These are phyloP conservation scores for Upupa epops DNA, from an alignment of 2,113 vertebrate genomes.

Conservation along the genomic window DNA sequence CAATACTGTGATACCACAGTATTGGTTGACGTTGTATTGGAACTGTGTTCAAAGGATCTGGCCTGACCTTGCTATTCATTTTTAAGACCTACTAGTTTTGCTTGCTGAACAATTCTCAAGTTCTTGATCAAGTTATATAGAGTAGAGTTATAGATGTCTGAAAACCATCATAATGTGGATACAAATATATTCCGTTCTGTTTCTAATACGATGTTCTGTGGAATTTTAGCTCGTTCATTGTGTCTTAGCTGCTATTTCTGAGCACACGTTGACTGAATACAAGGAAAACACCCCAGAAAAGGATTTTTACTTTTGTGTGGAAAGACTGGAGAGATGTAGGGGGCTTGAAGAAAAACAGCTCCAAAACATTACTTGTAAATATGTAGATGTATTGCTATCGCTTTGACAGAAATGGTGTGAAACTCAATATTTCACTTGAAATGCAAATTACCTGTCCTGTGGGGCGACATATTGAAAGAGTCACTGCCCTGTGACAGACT, in stretches of 20 bases:
- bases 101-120: constrained; percentile 36
- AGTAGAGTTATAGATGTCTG: not conserved
- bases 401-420: not conserved
- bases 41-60: constrained; percentile 58
- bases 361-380: not conserved
- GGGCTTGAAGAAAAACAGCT: not conserved
- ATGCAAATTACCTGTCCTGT: not conserved
- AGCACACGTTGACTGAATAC: not conserved
- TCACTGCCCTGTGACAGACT: not conserved
- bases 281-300: not conserved
- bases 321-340: not conserved
- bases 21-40: constrained; percentile 65
- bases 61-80: constrained; percentile 51
- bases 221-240: not conserved
- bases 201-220: not conserved
- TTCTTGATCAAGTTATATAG: not conserved
- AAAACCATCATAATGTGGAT: not conserved
- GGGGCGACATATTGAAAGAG: not conserved
- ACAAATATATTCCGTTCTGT: not conserved
- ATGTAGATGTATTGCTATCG: not conserved
- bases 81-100: constrained; percentile 47
- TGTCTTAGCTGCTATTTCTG: not conserved
- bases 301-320: not conserved
- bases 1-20: too few relatives aligned
- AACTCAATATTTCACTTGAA: not conserved